Evolutionary conservation across 2,113 vertebrate species (phyloP).

Genomic region (Lepus americanus): DNA sequence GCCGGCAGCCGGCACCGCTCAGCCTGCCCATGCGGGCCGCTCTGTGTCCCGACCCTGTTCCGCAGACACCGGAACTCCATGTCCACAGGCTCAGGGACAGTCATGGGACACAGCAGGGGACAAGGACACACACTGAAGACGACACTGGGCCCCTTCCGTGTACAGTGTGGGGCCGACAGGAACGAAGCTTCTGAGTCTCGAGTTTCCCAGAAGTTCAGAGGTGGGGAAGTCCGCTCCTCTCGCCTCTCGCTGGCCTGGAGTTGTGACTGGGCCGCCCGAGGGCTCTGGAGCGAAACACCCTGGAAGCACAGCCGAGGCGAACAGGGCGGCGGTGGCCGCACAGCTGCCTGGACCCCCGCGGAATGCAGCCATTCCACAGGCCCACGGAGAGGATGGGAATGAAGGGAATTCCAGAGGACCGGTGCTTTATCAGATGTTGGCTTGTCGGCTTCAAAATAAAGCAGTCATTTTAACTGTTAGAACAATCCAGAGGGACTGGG

Average conservation of each 20-base stretch:
- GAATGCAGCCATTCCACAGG: neutral
- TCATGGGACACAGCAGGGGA: neutral
- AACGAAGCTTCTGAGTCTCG: neutral
- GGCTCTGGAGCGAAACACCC: neutral
- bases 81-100: neutral
- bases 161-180: neutral
- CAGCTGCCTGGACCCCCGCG: too few relatives aligned
- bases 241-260: neutral
- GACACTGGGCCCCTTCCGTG: neutral
- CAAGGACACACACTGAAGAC: neutral
- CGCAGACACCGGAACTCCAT: too few relatives aligned
- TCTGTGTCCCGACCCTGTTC: too few relatives aligned
- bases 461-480: too few relatives aligned
- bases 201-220: neutral
- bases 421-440: neutral
- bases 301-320: neutral
- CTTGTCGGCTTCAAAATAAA: neutral
- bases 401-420: neutral
- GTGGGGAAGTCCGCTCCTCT: neutral
- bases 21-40: too few relatives aligned
- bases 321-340: too few relatives aligned
- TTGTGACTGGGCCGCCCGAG: fast-evolving
- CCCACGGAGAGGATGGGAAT: neutral
- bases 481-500: too few relatives aligned
- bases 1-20: too few relatives aligned